Evolutionary conservation across 2,888 invertebrate species (phyloP).

Genomic region (Acleris emargana): DNA sequence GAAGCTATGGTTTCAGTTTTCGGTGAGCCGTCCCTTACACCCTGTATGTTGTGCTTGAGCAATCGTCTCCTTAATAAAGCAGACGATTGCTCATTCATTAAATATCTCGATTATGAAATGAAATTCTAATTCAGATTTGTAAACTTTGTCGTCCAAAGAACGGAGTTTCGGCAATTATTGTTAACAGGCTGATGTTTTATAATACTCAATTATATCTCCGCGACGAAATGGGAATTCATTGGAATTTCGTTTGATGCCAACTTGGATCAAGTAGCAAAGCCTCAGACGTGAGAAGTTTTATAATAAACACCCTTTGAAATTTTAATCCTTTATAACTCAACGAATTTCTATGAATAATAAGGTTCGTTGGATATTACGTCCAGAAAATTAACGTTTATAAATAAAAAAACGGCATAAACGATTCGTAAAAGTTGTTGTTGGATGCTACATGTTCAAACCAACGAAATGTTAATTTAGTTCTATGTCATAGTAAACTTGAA

Average conservation of each 20-base stretch:
- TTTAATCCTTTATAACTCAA: slow-evolving; percentile 13
- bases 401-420: too few species aligned
- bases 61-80: too few species aligned
- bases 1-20: too few species aligned
- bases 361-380: not conserved
- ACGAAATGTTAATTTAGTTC: too few species aligned
- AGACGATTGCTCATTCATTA: not conserved
- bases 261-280: slow-evolving; percentile 14
- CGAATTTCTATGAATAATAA: not conserved
- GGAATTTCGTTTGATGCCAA: slow-evolving; percentile 14
- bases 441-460: too few species aligned
- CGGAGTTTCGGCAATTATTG: slow-evolving; percentile 9
- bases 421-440: too few species aligned
- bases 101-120: slow-evolving; percentile 13
- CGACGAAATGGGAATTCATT: slow-evolving; percentile 17
- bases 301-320: slow-evolving; percentile 21
- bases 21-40: too few species aligned
- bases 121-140: slow-evolving; percentile 18
- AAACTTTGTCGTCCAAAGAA: slow-evolving; percentile 19
- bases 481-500: too few species aligned
- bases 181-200: slow-evolving; percentile 6
- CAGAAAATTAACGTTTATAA: not conserved
- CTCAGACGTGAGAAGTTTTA: slow-evolving; percentile 31
- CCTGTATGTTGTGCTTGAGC: too few species aligned
- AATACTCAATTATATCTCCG: slow-evolving; percentile 10